Conservation (phyloP, 1,140 invertebrate species). For the Pemphigus obesinymphae region DNA sequence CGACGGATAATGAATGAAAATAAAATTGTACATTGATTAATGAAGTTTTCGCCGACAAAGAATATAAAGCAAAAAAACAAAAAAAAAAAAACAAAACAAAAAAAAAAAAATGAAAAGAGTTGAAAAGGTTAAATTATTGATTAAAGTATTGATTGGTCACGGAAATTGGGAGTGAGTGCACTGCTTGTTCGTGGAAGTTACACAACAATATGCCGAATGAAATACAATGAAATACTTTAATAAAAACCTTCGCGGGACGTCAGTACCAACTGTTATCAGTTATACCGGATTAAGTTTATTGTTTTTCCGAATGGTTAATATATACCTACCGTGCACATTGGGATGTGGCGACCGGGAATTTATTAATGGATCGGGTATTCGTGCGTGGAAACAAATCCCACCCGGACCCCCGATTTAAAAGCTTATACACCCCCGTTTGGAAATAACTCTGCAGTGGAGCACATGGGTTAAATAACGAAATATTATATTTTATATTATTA, state of each 20-base stretch:
- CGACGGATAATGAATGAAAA: no score
- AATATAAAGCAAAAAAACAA: no score
- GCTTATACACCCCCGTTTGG: not conserved
- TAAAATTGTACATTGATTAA: no score
- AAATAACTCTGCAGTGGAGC: not conserved
- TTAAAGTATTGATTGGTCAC: not conserved
- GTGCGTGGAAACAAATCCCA: not conserved
- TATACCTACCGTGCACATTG: no score
- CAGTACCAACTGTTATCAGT: not conserved
- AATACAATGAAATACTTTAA: not conserved
- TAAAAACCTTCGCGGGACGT: not conserved
- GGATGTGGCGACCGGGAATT: not conserved
- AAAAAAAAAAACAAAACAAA: no score
- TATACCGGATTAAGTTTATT: constrained; percentile 16
- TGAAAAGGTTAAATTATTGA: no score
- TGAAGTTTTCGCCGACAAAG: no score
- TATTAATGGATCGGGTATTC: not conserved
- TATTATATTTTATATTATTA: no score
- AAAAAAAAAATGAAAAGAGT: no score
- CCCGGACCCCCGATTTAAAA: not conserved
- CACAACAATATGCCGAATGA: not conserved
- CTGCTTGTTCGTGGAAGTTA: not conserved
- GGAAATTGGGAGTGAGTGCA: not conserved
- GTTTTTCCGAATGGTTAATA: not conserved
- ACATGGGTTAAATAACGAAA: not conserved